phyloP scores from a whole-genome alignment of 2,113 vertebrate species.

The Heterocephalus glaber region DNA sequence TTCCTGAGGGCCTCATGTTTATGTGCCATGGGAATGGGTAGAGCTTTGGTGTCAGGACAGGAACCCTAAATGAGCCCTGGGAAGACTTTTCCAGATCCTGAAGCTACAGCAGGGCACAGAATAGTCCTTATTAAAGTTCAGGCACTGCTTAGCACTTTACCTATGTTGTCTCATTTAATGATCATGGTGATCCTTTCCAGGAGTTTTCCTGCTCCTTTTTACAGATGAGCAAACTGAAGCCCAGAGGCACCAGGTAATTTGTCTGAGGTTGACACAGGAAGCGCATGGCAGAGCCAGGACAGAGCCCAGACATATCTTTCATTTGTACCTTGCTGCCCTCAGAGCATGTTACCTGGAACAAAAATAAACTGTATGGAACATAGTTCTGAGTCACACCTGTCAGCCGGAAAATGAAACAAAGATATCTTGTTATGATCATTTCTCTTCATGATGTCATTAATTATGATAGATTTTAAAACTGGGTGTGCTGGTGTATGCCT shows the following conservation, averaged over 20 bases:
- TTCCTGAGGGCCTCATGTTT: neutral
- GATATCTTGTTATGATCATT: neutral
- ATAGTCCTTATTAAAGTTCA: neutral
- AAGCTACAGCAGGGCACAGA: neutral
- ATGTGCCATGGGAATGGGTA: neutral
- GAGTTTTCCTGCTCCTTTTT: slow-evolving; percentile 17
- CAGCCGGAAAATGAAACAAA: neutral
- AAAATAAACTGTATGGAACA: neutral
- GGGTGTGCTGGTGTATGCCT: neutral
- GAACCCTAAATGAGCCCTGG: neutral
- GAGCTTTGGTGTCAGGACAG: neutral
- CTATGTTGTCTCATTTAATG: neutral
- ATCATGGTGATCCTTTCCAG: neutral
- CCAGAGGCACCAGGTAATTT: neutral
- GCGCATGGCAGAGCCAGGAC: neutral
- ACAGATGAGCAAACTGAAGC: slow-evolving; percentile 9
- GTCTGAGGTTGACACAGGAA: slow-evolving; percentile 12
- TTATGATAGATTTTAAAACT: neutral
- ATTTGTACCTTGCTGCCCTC: neutral
- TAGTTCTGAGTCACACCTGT: neutral
- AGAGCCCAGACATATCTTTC: neutral
- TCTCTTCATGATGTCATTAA: neutral
- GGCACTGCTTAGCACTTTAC: neutral
- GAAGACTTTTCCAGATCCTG: neutral
- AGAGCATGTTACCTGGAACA: neutral